phyloP scores from a whole-genome alignment of 1,140 invertebrate species.

The Xylocopa sonorina region DNA sequence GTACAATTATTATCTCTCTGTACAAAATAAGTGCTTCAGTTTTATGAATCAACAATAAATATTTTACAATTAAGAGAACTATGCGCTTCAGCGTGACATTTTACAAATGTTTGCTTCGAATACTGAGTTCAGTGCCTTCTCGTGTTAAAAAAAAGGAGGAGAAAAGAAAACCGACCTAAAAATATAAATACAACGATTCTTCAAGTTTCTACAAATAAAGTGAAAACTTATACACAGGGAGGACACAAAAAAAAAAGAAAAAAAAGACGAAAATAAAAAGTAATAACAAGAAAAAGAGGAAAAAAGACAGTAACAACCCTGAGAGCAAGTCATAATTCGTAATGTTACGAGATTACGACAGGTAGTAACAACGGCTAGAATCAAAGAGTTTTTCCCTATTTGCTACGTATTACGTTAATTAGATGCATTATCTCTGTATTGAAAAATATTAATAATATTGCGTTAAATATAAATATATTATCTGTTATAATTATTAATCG shows the following conservation, averaged over 20 bases:
- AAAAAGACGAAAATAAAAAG: background rate
- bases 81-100: background rate
- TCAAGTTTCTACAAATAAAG: conserved; percentile 20
- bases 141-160: background rate
- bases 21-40: conserved; percentile 27
- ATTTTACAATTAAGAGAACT: conserved; percentile 12
- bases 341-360: conserved; percentile 53
- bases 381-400: conserved; percentile 75
- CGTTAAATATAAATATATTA: conserved; percentile 77
- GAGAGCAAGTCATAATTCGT: conserved; percentile 71
- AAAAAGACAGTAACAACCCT: conserved; percentile 76
- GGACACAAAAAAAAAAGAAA: conserved; percentile 18
- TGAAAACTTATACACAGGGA: conserved; percentile 41
- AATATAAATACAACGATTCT: conserved; percentile 27
- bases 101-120: background rate
- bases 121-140: background rate
- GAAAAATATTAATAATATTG: conserved; percentile 79
- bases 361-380: conserved; percentile 68
- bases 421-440: conserved; percentile 73
- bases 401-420: conserved; percentile 76
- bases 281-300: conserved; percentile 37
- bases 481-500: conserved; percentile 73
- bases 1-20: conserved; percentile 24
- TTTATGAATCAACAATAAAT: conserved; percentile 33
- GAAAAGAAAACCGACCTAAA: conserved; percentile 5